These are phyloP conservation scores for Caenorhabditis sinica DNA, from an alignment of 2,888 invertebrate genomes.

Conservation along the genomic window DNA sequence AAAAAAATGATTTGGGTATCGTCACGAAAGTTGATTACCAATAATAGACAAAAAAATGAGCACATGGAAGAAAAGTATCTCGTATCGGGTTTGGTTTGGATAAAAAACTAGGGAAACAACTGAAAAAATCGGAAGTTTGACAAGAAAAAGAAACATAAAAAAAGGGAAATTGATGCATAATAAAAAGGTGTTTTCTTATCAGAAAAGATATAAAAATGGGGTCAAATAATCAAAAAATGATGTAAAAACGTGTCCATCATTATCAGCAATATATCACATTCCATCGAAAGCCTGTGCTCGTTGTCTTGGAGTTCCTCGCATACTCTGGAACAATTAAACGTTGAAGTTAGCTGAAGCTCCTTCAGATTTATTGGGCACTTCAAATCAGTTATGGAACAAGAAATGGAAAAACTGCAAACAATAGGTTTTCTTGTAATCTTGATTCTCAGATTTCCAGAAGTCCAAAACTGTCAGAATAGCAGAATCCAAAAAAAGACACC, in stretches of 20 bases:
- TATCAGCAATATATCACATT: constrained; percentile 86
- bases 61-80: not conserved
- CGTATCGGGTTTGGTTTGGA: not conserved
- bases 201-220: not conserved
- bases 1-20: constrained; percentile 8
- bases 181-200: constrained; percentile 1
- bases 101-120: not conserved
- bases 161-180: constrained; percentile 17
- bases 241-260: not conserved
- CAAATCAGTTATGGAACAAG: not conserved
- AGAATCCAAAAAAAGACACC: not conserved
- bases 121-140: not conserved
- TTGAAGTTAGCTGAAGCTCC: too few relatives aligned
- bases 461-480: too few relatives aligned
- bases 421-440: too few relatives aligned
- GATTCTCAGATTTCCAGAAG: too few relatives aligned
- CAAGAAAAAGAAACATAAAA: not conserved
- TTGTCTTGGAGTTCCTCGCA: constrained; percentile 94
- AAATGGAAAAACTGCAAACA: not conserved
- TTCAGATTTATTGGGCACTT: not conserved
- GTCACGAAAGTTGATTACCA: constrained; percentile 24
- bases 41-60: constrained; percentile 12
- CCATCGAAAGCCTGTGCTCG: constrained; percentile 97
- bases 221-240: not conserved
- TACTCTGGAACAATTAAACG: constrained; percentile 88